phyloP scores from a whole-genome alignment of 64 coral and sea anemone species.

The Astreopora myriophthalma region DNA sequence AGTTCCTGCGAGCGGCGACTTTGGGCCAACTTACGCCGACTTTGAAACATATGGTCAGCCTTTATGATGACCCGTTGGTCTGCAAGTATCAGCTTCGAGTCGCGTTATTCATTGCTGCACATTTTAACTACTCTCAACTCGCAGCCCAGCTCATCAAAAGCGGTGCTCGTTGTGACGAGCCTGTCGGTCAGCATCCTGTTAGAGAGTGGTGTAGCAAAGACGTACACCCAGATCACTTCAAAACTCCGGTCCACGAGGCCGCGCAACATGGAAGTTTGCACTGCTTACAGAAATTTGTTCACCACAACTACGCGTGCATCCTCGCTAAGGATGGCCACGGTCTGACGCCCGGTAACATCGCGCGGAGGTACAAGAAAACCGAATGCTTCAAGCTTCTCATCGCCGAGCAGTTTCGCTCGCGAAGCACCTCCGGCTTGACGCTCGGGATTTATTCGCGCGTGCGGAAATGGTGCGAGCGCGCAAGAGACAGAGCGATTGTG shows the following conservation, averaged over 20 bases:
- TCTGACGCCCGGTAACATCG: constrained; percentile 85
- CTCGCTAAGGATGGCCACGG: constrained; percentile 82
- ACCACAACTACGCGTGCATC: constrained; percentile 92
- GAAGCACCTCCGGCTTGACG: constrained; percentile 77
- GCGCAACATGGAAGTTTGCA: constrained; percentile 72
- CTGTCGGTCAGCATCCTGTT: constrained; percentile 79
- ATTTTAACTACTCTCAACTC: constrained; percentile 87
- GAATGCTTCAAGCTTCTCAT: constrained; percentile 95
- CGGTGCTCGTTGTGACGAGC: constrained; percentile 86
- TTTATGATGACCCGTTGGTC: constrained; percentile 74
- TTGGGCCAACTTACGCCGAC: constrained; percentile 90
- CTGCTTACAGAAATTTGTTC: constrained; percentile 85
- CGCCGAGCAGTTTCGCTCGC: constrained; percentile 92
- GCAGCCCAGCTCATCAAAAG: constrained; percentile 79
- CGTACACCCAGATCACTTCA: constrained; percentile 72
- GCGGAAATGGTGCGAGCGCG: constrained; percentile 91
- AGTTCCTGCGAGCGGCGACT: constrained; percentile 77
- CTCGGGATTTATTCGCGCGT: constrained; percentile 75
- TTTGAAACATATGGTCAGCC: constrained; percentile 74
- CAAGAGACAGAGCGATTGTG: constrained; percentile 75
- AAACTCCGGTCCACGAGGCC: constrained; percentile 87
- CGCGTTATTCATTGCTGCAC: constrained; percentile 86
- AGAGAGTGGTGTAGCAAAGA: constrained; percentile 87
- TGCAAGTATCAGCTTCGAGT: constrained; percentile 85
- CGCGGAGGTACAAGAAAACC: constrained; percentile 78